phyloP scores from a whole-genome alignment of 2,797 vertebrate species.

The Orestias chungarensis region DNA sequence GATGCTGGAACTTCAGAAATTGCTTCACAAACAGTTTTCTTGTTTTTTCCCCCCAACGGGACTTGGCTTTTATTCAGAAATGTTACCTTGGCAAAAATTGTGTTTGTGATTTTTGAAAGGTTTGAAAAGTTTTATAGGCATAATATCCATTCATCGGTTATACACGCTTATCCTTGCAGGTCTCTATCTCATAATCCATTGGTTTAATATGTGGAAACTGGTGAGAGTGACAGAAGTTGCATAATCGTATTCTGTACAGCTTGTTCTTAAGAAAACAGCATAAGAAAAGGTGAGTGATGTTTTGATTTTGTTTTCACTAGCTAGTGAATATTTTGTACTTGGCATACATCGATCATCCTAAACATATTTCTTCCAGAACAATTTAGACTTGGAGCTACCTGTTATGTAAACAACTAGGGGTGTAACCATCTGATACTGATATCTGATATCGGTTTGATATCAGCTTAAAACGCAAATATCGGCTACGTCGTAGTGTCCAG shows the following conservation, averaged over 20 bases:
- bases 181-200: no score
- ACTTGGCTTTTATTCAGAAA: conserved; percentile 1
- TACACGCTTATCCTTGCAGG: no score
- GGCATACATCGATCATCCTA: background rate
- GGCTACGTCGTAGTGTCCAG: no score
- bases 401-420: no score
- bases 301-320: background rate
- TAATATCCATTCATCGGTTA: no score
- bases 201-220: background rate
- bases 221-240: background rate
- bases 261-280: background rate
- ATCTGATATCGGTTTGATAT: no score
- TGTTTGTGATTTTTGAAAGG: background rate
- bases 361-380: background rate
- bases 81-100: background rate
- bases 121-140: background rate
- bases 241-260: background rate
- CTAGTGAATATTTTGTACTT: background rate
- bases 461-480: no score
- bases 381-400: no score
- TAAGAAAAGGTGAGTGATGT: background rate
- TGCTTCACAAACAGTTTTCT: conserved; percentile 12
- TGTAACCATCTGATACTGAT: no score
- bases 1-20: conserved; percentile 26
- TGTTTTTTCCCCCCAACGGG: background rate